Evolutionary conservation across 1,140 invertebrate species (phyloP).

Genomic region (Belonocnema kinseyi): DNA sequence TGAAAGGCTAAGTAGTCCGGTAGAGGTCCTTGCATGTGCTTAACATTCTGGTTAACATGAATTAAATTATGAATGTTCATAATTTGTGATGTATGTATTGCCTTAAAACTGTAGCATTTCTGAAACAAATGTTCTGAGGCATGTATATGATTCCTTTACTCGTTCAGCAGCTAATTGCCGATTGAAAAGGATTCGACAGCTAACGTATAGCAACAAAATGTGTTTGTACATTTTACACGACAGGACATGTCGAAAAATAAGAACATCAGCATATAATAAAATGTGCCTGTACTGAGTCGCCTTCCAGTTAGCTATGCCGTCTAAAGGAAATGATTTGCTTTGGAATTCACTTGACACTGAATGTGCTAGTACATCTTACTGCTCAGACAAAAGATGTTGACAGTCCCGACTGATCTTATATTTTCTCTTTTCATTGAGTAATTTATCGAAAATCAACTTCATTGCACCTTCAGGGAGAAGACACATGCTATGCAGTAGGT

Average conservation of each 20-base stretch:
- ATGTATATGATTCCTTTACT: neutral
- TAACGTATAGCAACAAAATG: neutral
- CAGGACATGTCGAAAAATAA: neutral
- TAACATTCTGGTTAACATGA: neutral
- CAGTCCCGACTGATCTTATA: conserved; percentile 4
- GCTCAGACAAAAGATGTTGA: neutral
- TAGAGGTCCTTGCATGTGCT: conserved; percentile 2
- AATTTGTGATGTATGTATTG: neutral
- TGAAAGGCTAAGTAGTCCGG: conserved; percentile 5
- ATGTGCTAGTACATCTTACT: neutral
- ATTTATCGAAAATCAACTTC: conserved; percentile 22
- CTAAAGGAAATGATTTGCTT: conserved; percentile 35
- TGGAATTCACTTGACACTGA: conserved; percentile 42
- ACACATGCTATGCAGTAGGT: conserved; percentile 43
- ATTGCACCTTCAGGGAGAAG: conserved; percentile 21
- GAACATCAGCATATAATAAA: neutral
- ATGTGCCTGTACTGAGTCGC: conserved; percentile 34
- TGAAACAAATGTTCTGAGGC: neutral
- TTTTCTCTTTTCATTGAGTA: neutral
- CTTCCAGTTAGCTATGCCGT: conserved; percentile 37
- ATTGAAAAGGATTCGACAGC: neutral
- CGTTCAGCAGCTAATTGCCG: neutral
- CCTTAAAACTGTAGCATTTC: neutral
- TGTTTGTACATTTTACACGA: neutral
- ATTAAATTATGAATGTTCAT: conserved; percentile 5